Evolutionary conservation across 2,113 vertebrate genomes (phyloP).

Genomic region (Donacobius atricapilla): DNA sequence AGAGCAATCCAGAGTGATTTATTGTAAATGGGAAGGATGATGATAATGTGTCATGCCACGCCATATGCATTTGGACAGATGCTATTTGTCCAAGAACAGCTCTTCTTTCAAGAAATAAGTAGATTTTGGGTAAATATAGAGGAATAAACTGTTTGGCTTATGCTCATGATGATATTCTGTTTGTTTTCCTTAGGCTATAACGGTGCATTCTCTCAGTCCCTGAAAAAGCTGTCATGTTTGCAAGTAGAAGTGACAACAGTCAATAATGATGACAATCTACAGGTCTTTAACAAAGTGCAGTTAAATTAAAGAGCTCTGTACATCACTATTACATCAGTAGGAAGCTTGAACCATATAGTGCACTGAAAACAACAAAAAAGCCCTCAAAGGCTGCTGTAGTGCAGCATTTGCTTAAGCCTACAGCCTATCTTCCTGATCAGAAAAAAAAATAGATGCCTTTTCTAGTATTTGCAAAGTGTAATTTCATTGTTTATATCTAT

Average conservation of each 20-base stretch:
- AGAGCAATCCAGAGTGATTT: not conserved
- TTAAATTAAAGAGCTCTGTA: not conserved
- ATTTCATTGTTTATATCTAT: not conserved
- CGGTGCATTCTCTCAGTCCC: not conserved
- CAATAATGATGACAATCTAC: not conserved
- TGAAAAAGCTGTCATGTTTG: not conserved
- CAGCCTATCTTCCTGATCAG: not conserved
- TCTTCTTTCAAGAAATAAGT: not conserved
- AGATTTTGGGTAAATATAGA: not conserved
- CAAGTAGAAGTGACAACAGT: not conserved
- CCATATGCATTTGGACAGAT: not conserved
- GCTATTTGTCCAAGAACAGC: not conserved
- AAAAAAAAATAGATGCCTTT: not conserved
- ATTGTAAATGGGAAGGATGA: not conserved
- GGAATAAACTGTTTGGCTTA: not conserved
- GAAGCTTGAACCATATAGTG: not conserved
- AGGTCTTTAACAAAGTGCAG: not conserved
- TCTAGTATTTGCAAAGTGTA: not conserved
- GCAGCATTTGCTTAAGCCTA: not conserved
- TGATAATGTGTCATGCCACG: not conserved
- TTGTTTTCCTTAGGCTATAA: not conserved
- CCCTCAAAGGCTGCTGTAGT: not conserved
- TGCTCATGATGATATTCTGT: not conserved
- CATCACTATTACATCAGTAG: not conserved
- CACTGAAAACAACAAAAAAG: not conserved